Conservation (phyloP, 2,888 invertebrate genomes). For the Chalcosyrphus nemorum region DNA sequence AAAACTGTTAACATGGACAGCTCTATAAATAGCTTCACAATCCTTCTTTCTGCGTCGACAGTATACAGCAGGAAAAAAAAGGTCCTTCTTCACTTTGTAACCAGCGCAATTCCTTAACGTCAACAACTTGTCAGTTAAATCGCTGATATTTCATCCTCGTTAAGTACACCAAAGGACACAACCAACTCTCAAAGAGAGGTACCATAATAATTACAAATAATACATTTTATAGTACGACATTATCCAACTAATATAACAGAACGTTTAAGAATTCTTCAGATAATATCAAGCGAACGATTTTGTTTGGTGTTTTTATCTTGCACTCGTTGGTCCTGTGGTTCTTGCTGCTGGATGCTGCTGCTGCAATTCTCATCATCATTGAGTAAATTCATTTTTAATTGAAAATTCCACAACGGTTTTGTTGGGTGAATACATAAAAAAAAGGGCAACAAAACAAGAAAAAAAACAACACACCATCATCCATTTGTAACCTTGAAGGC, state of each 20-base stretch:
- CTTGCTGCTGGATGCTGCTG: slow-evolving; percentile 8
- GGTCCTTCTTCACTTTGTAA: not conserved
- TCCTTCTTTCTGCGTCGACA: not conserved
- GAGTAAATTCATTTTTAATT: slow-evolving; percentile 70
- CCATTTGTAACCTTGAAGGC: slow-evolving; percentile 55
- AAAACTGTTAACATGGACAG: slow-evolving; percentile 13
- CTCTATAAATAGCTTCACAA: slow-evolving; percentile 19
- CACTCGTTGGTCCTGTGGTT: not conserved
- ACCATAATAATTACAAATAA: slow-evolving; percentile 64
- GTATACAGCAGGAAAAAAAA: not conserved
- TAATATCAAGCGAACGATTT: slow-evolving; percentile 48
- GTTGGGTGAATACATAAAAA: not conserved
- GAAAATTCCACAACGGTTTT: slow-evolving; percentile 69
- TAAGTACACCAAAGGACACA: slow-evolving; percentile 18
- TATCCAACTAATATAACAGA: slow-evolving; percentile 50
- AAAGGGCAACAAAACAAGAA: not conserved
- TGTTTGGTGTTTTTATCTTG: slow-evolving; percentile 17
- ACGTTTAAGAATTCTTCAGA: slow-evolving; percentile 47
- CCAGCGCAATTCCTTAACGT: slow-evolving; percentile 67
- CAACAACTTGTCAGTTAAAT: slow-evolving; percentile 70
- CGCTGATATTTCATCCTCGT: slow-evolving; percentile 53
- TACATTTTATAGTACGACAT: slow-evolving; percentile 54
- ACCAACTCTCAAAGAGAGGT: not conserved
- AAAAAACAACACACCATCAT: not conserved
- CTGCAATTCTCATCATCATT: slow-evolving; percentile 54